phyloP scores from a whole-genome alignment of 2,113 vertebrate species.

The Origma solitaria region DNA sequence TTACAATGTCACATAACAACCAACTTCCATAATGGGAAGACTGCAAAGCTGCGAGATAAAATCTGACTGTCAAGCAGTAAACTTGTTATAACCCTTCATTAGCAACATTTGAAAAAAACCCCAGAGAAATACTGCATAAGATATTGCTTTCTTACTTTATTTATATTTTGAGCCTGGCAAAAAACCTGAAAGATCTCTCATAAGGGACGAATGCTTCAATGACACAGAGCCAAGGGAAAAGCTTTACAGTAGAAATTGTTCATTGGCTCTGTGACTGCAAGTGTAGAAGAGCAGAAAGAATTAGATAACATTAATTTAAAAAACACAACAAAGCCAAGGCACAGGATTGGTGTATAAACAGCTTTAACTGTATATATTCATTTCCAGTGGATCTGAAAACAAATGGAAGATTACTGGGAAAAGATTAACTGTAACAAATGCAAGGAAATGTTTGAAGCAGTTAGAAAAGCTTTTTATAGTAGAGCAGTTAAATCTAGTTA shows the following conservation, averaged over 20 bases:
- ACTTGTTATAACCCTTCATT: not conserved
- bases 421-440: constrained; percentile 41
- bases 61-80: not conserved
- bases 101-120: not conserved
- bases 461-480: constrained; percentile 35
- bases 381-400: constrained; percentile 24
- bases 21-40: not conserved
- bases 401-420: constrained; percentile 36
- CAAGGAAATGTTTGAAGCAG: not conserved
- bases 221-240: not conserved
- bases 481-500: not conserved
- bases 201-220: not conserved
- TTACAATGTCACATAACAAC: not conserved
- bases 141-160: not conserved
- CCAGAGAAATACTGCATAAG: not conserved
- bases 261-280: constrained; percentile 10
- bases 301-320: constrained; percentile 10
- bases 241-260: constrained; percentile 7
- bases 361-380: constrained; percentile 4
- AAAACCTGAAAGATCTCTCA: not conserved
- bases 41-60: not conserved
- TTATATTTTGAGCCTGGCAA: not conserved
- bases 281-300: constrained; percentile 13
- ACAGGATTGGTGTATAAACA: not conserved
- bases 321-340: not conserved